Conservation (phyloP, 2,113 vertebrate genomes). For the Xiphophorus hellerii region DNA sequence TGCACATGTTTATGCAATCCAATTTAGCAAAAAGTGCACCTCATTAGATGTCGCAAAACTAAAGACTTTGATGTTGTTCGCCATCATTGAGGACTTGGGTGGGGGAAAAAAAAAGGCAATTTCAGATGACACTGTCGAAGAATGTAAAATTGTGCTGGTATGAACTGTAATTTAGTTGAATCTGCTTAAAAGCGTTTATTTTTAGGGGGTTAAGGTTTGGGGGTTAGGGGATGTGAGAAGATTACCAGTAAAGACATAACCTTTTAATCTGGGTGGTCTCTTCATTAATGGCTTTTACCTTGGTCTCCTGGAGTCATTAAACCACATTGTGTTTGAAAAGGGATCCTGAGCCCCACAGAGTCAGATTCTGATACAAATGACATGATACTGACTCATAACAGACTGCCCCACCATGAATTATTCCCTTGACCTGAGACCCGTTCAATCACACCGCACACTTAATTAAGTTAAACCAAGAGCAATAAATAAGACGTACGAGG, state of each 20-base stretch:
- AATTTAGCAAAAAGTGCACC: conserved; percentile 28
- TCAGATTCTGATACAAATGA: conserved; percentile 67
- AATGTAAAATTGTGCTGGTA: not conserved
- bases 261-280: conserved; percentile 7
- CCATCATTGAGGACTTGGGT: conserved; percentile 8
- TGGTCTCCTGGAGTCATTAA: conserved; percentile 29
- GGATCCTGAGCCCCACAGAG: conserved; percentile 45
- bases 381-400: conserved; percentile 65
- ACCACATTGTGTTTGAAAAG: conserved; percentile 23
- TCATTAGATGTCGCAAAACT: conserved; percentile 22
- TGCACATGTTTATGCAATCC: conserved; percentile 16
- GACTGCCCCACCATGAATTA: conserved; percentile 64
- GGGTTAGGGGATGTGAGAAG: not conserved
- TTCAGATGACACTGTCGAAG: conserved; percentile 14
- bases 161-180: conserved; percentile 7
- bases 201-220: not conserved
- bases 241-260: conserved; percentile 8
- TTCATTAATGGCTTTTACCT: conserved; percentile 32
- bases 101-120: not conserved
- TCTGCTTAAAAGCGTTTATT: not conserved
- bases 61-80: conserved; percentile 23
- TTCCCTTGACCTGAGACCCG: conserved; percentile 59
- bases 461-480: conserved; percentile 77
- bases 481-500: conserved; percentile 70
- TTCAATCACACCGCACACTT: conserved; percentile 70